phyloP scores from a whole-genome alignment of 2,113 vertebrate genomes.

The Tachysurus vachellii region DNA sequence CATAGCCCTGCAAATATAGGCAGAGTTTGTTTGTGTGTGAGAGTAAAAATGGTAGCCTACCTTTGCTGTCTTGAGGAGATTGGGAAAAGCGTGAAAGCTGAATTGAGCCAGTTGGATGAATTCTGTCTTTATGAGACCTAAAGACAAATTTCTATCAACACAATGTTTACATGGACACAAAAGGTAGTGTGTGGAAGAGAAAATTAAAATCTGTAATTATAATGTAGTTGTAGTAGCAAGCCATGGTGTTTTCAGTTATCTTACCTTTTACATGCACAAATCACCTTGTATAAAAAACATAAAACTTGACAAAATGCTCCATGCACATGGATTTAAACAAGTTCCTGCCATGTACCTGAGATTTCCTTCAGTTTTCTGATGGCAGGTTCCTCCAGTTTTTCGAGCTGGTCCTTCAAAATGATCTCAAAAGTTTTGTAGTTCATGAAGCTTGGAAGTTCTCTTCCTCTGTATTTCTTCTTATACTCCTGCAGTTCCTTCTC shows the following conservation, averaged over 20 bases:
- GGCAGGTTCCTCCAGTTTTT: slow-evolving; percentile 77
- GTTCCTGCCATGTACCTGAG: slow-evolving; percentile 51
- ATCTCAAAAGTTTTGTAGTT: slow-evolving; percentile 83
- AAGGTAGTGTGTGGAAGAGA: not conserved
- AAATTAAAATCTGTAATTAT: not conserved
- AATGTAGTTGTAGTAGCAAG: not conserved
- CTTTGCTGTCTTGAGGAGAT: slow-evolving; percentile 69
- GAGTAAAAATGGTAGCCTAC: slow-evolving; percentile 42
- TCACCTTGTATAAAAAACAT: not conserved
- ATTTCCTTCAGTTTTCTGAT: slow-evolving; percentile 67
- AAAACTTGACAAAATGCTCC: not conserved
- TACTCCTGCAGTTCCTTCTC: slow-evolving; percentile 59
- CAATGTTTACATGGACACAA: not conserved
- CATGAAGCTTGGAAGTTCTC: slow-evolving; percentile 82
- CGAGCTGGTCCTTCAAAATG: slow-evolving; percentile 76
- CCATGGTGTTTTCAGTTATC: not conserved
- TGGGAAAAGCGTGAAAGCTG: slow-evolving; percentile 68
- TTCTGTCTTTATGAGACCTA: slow-evolving; percentile 31
- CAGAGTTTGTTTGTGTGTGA: not conserved
- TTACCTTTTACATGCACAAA: not conserved
- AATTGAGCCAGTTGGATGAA: slow-evolving; percentile 65
- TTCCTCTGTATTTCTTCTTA: slow-evolving; percentile 75
- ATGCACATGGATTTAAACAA: not conserved
- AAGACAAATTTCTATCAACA: not conserved
- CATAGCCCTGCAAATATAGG: not conserved